Conservation (phyloP, 2,113 vertebrate species). For the Pterocles orientalis region DNA sequence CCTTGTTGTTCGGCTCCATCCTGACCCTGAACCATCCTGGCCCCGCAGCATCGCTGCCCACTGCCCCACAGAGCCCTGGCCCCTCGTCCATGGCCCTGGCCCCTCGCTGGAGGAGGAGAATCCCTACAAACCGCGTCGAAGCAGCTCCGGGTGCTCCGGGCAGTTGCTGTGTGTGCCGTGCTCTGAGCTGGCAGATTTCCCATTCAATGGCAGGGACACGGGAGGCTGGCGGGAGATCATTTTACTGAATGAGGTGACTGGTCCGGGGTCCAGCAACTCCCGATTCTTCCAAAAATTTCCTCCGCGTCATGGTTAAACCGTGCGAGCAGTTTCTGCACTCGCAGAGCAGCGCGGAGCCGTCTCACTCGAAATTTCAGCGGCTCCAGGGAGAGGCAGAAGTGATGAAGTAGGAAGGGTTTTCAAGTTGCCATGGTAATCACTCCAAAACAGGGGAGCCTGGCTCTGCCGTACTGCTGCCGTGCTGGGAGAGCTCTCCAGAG, state of each 20-base stretch:
- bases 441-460: not conserved
- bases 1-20: fast-evolving
- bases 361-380: not conserved
- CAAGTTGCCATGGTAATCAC: not conserved
- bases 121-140: too few species aligned
- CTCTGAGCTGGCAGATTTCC: not conserved
- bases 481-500: not conserved
- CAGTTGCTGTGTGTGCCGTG: too few species aligned
- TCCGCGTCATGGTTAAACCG: not conserved
- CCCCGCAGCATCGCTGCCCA: too few species aligned
- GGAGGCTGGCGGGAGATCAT: not conserved
- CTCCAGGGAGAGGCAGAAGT: not conserved
- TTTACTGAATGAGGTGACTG: not conserved
- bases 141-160: too few species aligned
- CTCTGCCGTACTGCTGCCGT: not conserved
- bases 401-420: not conserved
- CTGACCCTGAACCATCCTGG: not conserved
- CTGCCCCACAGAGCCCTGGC: too few species aligned
- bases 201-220: fast-evolving
- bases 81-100: too few species aligned
- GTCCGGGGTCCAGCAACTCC: not conserved
- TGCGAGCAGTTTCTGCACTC: not conserved
- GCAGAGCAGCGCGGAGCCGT: not conserved
- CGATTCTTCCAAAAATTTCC: not conserved
- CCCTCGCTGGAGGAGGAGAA: too few species aligned